Base-by-base conservation (phyloP, 2,888 invertebrate genomes). In the Cryptocephalus primarius region DNA sequence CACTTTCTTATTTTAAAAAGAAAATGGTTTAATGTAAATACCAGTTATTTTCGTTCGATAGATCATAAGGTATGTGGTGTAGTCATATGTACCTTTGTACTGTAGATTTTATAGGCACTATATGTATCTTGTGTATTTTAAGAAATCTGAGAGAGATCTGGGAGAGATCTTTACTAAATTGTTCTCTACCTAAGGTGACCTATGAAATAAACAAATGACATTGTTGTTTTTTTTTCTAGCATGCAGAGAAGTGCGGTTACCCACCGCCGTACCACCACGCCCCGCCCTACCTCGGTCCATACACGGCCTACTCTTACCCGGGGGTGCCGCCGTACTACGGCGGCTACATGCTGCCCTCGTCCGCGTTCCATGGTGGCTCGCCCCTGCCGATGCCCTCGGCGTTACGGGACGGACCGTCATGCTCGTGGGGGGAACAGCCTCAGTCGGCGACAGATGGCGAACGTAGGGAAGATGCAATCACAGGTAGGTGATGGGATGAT, bases 391-490 rank as follows among this genome's bases (percentile, higher is more conserved):
- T 56, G 72, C 64, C 13, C 43, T 50, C n/a, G 47, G 55, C 40
- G 13, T 11, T 31, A 11, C 33, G 33, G 32, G 38, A 12, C 2
- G 42, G 32, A 10, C 31, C 22, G 31, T 12, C 11, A 12, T 31
- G 13, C 11, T 6, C 6, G 11, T 22, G 22, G n/a, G 40, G 32
- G n/a, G 32, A 31, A 8, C 40, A 12, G 40, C 40, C 32, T 14
- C 43, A 33, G 38, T 12, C 43, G 43, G 22, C 40, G 12, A 9
- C 39, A 32, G 51, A 45, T 9, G 46, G 42, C 61, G 72, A 76
- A 62, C 75, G 74, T 57, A 73, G 74, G 67, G 78, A 78, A 57
- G 79, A 79, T 65, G 73, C 75, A 63, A 72, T 75, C 61, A 74
- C 78, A 70, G 78, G 78, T 78, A 53, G 48, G 44, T 47, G 9